A percentile compares a stretch with the other conserved stretches of the same genome.
phyloP scores from a whole-genome alignment of 2,113 vertebrate species.

The Leptobrachium leishanense region DNA sequence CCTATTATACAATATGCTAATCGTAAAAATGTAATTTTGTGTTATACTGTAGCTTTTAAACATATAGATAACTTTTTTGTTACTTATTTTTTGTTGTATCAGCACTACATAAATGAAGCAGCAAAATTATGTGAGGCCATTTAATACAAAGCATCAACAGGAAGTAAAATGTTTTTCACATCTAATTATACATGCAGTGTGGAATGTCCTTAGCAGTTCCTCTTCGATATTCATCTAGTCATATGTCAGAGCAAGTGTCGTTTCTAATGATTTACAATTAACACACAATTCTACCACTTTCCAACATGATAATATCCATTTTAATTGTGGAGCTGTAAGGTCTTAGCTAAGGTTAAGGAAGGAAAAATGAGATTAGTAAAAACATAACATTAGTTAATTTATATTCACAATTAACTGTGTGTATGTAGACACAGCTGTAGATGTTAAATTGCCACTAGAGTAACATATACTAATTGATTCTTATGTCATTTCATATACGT shows the following conservation, averaged over 20 bases:
- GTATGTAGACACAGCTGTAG: slow-evolving; percentile 52
- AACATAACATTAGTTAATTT: slow-evolving; percentile 51
- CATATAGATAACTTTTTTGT: slow-evolving; percentile 8
- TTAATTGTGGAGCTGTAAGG: slow-evolving; percentile 54
- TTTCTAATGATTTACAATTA: slow-evolving; percentile 66
- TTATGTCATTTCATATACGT: background rate
- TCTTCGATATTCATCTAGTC: slow-evolving; percentile 55
- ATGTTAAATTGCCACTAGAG: slow-evolving; percentile 53
- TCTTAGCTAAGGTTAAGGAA: slow-evolving; percentile 48
- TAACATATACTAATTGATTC: background rate
- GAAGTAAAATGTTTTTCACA: slow-evolving; percentile 51
- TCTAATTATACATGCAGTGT: slow-evolving; percentile 61
- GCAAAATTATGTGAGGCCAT: slow-evolving; percentile 52
- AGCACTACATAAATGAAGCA: slow-evolving; percentile 47
- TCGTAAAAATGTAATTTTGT: slow-evolving; percentile 5
- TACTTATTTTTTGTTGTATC: slow-evolving; percentile 31
- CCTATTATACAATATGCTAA: slow-evolving; percentile 17
- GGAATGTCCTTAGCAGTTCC: slow-evolving; percentile 52
- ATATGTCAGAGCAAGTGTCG: slow-evolving; percentile 59
- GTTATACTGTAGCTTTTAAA: slow-evolving; percentile 8
- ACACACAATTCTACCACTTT: slow-evolving; percentile 57
- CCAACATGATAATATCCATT: slow-evolving; percentile 53
- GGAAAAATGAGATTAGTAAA: slow-evolving; percentile 46
- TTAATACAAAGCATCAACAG: slow-evolving; percentile 57
- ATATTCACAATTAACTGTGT: slow-evolving; percentile 65